Conservation (phyloP, 2,113 vertebrate genomes). For the Phylloscopus whistleri region DNA sequence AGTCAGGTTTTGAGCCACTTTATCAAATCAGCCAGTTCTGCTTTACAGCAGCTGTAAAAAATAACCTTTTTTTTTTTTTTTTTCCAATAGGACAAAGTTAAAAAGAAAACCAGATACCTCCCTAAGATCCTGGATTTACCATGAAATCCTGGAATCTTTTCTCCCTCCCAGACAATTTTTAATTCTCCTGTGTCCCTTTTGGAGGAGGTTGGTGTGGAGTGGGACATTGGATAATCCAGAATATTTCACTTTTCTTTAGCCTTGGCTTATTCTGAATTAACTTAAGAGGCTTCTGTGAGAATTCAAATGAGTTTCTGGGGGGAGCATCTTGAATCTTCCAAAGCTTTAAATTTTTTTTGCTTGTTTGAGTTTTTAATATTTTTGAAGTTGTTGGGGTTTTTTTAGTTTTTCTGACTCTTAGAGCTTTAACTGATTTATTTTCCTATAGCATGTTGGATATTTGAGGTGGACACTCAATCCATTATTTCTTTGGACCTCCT, state of each 20-base stretch:
- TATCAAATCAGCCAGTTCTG: not conserved
- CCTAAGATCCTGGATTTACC: not conserved
- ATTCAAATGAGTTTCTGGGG: not conserved
- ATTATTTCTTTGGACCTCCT: not conserved
- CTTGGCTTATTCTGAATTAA: not conserved
- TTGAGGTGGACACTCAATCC: not conserved
- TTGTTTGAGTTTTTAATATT: not conserved
- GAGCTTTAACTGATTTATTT: not conserved
- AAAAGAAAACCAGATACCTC: not conserved
- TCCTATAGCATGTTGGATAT: not conserved
- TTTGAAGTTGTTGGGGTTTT: not conserved
- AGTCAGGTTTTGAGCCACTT: not conserved
- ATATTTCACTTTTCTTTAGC: not conserved
- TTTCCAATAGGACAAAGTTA: not conserved
- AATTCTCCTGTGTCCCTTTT: not conserved
- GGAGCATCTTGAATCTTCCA: not conserved
- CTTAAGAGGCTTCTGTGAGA: not conserved
- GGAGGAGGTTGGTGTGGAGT: not conserved
- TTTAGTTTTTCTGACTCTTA: not conserved
- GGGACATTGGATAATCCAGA: not conserved
- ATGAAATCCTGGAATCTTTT: not conserved
- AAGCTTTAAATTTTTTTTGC: not conserved
- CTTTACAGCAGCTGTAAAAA: not conserved
- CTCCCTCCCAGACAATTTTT: not conserved
- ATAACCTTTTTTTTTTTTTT: not conserved